Conservation (phyloP, 53 echinoderm and acorn worm species). For the Luidia sarsii region DNA sequence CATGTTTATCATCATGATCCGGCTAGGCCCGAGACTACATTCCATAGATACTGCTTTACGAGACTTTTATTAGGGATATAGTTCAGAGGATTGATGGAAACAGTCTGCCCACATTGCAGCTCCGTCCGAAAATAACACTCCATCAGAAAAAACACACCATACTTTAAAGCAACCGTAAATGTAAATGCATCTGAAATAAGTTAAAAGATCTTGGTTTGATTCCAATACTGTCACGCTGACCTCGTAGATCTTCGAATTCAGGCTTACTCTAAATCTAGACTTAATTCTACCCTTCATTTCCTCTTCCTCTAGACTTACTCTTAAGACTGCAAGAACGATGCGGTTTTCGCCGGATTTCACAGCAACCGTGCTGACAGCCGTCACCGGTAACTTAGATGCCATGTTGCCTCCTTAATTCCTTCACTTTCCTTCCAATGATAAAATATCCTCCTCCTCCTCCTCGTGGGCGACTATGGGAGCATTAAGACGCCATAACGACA, state of each 20-base stretch:
- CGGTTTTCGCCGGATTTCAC: slow-evolving; percentile 90
- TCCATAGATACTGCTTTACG: slow-evolving; percentile 44
- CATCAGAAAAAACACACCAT: too few relatives aligned
- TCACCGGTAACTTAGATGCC: slow-evolving; percentile 61
- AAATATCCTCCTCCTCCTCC: slow-evolving; percentile 1
- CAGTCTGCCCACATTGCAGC: slow-evolving; percentile 8
- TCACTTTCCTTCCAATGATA: slow-evolving; percentile 19
- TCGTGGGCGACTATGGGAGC: slow-evolving; percentile 25
- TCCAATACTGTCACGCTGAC: too few relatives aligned
- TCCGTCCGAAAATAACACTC: not conserved
- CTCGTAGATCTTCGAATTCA: too few relatives aligned
- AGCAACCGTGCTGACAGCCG: slow-evolving; percentile 96
- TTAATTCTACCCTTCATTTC: too few relatives aligned
- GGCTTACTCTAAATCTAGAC: too few relatives aligned
- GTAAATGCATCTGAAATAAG: too few relatives aligned
- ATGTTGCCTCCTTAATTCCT: slow-evolving; percentile 29
- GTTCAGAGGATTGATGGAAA: slow-evolving; percentile 15
- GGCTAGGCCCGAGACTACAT: slow-evolving; percentile 32
- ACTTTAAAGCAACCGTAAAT: too few relatives aligned
- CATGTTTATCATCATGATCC: slow-evolving; percentile 32
- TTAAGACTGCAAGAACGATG: slow-evolving; percentile 89
- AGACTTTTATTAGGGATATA: slow-evolving; percentile 30
- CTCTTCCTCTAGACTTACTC: slow-evolving; percentile 98
- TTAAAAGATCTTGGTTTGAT: too few relatives aligned
- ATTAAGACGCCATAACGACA: slow-evolving; percentile 46